Base-by-base conservation (phyloP, 2,888 invertebrate species). In the Chouioia cunea region DNA sequence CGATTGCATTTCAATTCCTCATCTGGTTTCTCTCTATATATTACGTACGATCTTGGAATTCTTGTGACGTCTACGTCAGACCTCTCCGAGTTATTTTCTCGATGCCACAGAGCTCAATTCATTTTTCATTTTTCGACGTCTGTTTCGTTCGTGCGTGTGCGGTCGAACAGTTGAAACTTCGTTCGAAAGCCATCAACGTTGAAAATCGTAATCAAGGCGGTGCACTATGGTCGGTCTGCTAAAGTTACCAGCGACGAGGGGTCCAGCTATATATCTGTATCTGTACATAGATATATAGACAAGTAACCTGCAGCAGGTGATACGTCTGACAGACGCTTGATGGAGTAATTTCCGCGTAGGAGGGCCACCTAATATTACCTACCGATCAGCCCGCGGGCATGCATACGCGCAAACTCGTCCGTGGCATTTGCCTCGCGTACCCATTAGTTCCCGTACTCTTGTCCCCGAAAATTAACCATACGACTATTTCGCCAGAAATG, bases 301-400 rank as follows among this genome's bases (percentile, higher is more conserved):
- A n/a, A n/a, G n/a, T n/a, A n/a, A 36, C 36, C 36, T 36, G 36
- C 36, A 36, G 36, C 36, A 36, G 36, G 36, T 36, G 36, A 3
- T 36, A 36, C 36, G 36, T 36, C 36, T 36, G 36, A 27, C 47
- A 27, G 18, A 27, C 52, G 44, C 60, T 54, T 44, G 69, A 69
- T 57, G 57, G 69, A 18, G 63, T 50, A 57, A 69, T 69, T 69
- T 69, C 69, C 69, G 69, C 18, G 36, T 36, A 27, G 52, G 20
- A 15, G 23, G 20, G n/a, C 15, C 22, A 23, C 20, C 56, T 14
- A 62, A 48, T 57, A 63, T 63, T 57, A 50, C 44, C 16, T 57
- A 50, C 44, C 16, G 62, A 68, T 68, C 20, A 36, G 36, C 36
- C 36, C 36, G 36, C 36, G 36, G 36, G 36, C 36, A 36, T 12